Evolutionary conservation across 2,888 invertebrate species (phyloP).

Genomic region (Orthosia cruda): DNA sequence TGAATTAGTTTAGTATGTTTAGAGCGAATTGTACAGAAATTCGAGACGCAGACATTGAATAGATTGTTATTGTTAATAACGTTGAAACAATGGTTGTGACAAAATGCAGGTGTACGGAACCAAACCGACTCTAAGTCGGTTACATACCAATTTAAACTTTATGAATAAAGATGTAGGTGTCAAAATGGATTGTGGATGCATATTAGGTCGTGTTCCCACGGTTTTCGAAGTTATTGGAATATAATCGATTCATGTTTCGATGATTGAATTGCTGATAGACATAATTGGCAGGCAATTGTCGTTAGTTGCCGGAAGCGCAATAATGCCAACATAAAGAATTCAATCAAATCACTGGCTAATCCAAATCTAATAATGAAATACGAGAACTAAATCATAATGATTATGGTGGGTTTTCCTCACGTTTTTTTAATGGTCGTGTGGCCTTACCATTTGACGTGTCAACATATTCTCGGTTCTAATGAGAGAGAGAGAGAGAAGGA

Average conservation of each 20-base stretch:
- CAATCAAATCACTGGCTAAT: conserved; percentile 32
- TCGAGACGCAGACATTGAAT: conserved; percentile 38
- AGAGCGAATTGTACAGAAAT: conserved; percentile 47
- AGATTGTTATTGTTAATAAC: conserved; percentile 53
- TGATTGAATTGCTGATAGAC: conserved; percentile 38
- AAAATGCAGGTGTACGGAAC: conserved; percentile 53
- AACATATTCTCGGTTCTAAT: too few species aligned
- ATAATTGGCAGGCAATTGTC: conserved; percentile 23
- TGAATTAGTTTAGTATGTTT: conserved; percentile 33
- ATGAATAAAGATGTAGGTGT: rapidly evolving
- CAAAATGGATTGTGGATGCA: neutral
- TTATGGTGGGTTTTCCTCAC: conserved; percentile 3
- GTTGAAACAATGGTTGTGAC: conserved; percentile 50
- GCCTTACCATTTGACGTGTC: too few species aligned
- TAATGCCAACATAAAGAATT: conserved; percentile 25
- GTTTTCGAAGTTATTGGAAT: conserved; percentile 43
- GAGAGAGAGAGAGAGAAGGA: too few species aligned
- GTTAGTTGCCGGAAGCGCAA: conserved; percentile 41
- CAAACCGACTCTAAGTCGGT: neutral
- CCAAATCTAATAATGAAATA: conserved; percentile 6
- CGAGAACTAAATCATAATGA: conserved; percentile 20
- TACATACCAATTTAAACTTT: conserved; percentile 28
- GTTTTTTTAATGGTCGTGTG: neutral
- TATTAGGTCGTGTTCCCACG: conserved; percentile 53
- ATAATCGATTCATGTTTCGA: conserved; percentile 48